Conservation (phyloP, 2,797 vertebrate genomes). For the Argentina silus region DNA sequence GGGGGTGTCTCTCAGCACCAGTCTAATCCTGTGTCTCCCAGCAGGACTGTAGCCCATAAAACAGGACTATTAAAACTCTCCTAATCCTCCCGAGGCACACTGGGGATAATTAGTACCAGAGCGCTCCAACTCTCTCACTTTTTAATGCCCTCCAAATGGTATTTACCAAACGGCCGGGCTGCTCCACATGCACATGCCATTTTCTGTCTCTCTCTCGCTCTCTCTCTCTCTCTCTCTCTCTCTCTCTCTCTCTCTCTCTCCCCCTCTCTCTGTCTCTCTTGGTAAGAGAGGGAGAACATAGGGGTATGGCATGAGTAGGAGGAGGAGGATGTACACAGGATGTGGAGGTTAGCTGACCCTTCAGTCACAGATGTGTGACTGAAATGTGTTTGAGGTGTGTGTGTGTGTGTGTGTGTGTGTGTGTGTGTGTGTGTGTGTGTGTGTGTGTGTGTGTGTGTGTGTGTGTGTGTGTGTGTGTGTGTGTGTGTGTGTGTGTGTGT, state of each 20-base stretch:
- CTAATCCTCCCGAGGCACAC: conserved; percentile 4
- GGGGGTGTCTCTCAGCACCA: background rate
- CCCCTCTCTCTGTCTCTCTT: background rate
- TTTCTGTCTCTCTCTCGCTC: background rate
- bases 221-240: background rate
- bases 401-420: conserved; percentile 3
- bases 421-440: too few relatives aligned
- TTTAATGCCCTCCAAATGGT: background rate
- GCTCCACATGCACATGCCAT: too few relatives aligned
- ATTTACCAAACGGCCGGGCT: background rate
- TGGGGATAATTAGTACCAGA: conserved; percentile 11
- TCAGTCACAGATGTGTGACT: background rate
- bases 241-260: background rate
- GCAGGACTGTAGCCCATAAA: conserved; percentile 6
- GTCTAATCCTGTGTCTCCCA: conserved; percentile 2
- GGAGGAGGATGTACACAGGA: background rate
- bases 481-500: too few relatives aligned
- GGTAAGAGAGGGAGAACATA: too few relatives aligned
- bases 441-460: too few relatives aligned
- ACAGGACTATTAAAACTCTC: conserved; percentile 7
- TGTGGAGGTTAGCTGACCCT: background rate
- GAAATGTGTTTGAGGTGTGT: background rate
- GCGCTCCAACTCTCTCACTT: background rate
- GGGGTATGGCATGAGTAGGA: too few relatives aligned
- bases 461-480: too few relatives aligned